Conservation (phyloP, 2,888 invertebrate genomes). For the Yponomeuta malinellus region DNA sequence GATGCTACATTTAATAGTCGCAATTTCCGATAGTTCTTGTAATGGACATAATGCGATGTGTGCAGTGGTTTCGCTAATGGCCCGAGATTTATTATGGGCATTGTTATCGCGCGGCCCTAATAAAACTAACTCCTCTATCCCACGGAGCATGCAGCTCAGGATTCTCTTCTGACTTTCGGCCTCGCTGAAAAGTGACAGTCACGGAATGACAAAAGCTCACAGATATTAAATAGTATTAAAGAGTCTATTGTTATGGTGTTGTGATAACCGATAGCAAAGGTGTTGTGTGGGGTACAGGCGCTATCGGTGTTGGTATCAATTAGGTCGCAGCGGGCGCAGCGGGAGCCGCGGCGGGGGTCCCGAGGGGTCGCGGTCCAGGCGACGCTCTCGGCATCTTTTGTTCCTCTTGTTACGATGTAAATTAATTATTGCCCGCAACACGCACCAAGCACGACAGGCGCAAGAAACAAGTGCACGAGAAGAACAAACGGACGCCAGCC, state of each 20-base stretch:
- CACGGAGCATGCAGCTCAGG: neutral
- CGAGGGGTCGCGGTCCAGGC: slow-evolving; percentile 26
- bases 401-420: slow-evolving; percentile 47
- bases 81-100: slow-evolving; percentile 29
- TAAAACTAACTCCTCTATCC: slow-evolving; percentile 4
- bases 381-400: slow-evolving; percentile 28
- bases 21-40: slow-evolving; percentile 65
- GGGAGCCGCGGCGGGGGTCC: slow-evolving; percentile 32
- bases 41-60: slow-evolving; percentile 47
- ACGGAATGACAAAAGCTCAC: slow-evolving; percentile 25
- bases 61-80: slow-evolving; percentile 40
- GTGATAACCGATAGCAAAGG: slow-evolving; percentile 40
- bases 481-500: neutral
- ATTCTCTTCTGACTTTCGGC: neutral
- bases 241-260: slow-evolving; percentile 39
- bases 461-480: slow-evolving; percentile 20
- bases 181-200: slow-evolving; percentile 36
- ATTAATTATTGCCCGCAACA: slow-evolving; percentile 50
- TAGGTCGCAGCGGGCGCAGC: slow-evolving; percentile 41
- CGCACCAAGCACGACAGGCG: slow-evolving; percentile 18
- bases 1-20: slow-evolving; percentile 62
- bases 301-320: slow-evolving; percentile 49
- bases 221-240: slow-evolving; percentile 28
- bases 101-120: slow-evolving; percentile 8
- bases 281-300: slow-evolving; percentile 35